Base-by-base conservation (phyloP, 2,888 invertebrate species). In the Frankliniella fusca region DNA sequence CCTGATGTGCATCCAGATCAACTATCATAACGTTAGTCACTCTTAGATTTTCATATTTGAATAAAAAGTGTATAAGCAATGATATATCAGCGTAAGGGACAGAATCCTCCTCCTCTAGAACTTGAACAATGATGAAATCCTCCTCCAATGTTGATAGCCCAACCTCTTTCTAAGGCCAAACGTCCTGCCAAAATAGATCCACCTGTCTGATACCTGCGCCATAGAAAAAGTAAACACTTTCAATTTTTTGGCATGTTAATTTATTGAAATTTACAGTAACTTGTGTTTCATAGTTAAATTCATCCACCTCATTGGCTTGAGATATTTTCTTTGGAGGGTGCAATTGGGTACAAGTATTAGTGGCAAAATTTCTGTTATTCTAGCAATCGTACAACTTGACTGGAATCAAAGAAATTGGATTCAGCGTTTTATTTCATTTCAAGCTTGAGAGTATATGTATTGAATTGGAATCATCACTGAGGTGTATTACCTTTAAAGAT, bases 1-100 rank as follows among this genome's bases (percentile, higher is more conserved):
- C 94, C 91, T 97, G 97, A 89, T 97, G 97, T 5, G 97, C 97
- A 89, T 97, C 97, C 86, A 97, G 90, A 88, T 97, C 97, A 11
- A 97, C 91, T 86, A 97, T 96, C 94, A 97, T 94, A 3, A 93
- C 92, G 76, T 90, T 94, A 87, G 92, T 90, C 50, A 94, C 90
- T 81, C 87, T 86, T 80, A 87, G 87, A 3, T 90, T 87, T 83
- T 91, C 89, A 84, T 89, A 87, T 38, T 90, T 88, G 84, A 94
- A 90, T 18, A 95, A 88, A 86, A 93, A 93, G 83, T 91, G 90
- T 80, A 97, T 91, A 15, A 95, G 89, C 85, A 97, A 89, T 0
- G 95, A 94, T 81, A 97, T 96, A 87, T 96, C 96, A 0, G 97
- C 97, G 87, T 97, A 97, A 0, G 94, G 94, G 93, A 88, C 97